A percentile compares a stretch with the other conserved stretches of the same genome.
phyloP scores from a whole-genome alignment of 2,888 invertebrate species.

The Eupithecia tripunctaria region DNA sequence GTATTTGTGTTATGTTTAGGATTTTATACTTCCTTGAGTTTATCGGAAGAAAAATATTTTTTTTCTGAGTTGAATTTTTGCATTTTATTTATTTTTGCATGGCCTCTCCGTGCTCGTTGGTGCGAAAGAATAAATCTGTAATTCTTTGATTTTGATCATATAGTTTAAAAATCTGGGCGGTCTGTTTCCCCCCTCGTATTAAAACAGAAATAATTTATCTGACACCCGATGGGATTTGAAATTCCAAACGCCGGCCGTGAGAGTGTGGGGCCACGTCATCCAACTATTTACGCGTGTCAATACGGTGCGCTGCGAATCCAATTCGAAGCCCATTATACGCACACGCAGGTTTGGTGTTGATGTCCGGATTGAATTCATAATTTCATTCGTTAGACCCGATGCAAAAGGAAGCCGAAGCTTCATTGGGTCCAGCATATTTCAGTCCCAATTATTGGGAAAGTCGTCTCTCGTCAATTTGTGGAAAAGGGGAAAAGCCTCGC shows the following conservation, averaged over 20 bases:
- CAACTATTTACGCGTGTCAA: conserved; percentile 60
- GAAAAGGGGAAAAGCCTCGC: conserved; percentile 45
- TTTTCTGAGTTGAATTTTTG: no score
- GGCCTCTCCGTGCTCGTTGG: not conserved
- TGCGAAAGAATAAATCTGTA: not conserved
- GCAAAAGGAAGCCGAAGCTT: not conserved
- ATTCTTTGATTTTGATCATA: not conserved
- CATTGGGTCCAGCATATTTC: conserved; percentile 44
- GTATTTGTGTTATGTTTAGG: not conserved
- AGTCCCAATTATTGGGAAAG: conserved; percentile 66
- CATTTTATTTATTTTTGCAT: no score
- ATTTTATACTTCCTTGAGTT: not conserved
- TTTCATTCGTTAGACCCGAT: conserved; percentile 15
- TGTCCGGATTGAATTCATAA: conserved; percentile 31
- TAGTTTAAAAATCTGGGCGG: not conserved
- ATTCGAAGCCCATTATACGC: conserved; percentile 37
- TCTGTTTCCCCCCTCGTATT: conserved; percentile 17
- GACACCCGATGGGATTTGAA: conserved; percentile 72
- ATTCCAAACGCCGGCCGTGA: conserved; percentile 61
- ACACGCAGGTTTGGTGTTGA: conserved; percentile 20
- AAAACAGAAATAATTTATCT: conserved; percentile 63
- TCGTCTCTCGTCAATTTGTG: conserved; percentile 53
- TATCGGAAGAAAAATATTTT: no score
- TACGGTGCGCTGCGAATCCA: conserved; percentile 56
- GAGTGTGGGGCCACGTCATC: conserved; percentile 55